A percentile compares a stretch with the other conserved stretches of the same genome.
phyloP scores from a whole-genome alignment of 2,888 invertebrate species.

The Parnassius mnemosyne region DNA sequence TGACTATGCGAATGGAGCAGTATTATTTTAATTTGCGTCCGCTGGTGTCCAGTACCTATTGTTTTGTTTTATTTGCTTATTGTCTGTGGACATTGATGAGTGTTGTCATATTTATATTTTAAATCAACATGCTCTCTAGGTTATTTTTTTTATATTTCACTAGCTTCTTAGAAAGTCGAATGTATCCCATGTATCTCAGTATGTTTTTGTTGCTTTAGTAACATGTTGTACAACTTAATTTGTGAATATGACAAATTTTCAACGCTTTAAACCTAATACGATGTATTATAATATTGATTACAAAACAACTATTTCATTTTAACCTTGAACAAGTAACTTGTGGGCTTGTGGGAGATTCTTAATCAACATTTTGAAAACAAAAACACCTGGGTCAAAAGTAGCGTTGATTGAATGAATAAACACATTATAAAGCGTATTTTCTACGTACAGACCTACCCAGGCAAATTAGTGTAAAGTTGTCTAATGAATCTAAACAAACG shows the following conservation, averaged over 20 bases:
- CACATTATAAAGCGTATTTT: slow-evolving; percentile 10
- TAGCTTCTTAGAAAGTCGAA: slow-evolving; percentile 12
- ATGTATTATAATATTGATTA: slow-evolving; percentile 19
- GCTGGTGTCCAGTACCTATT: slow-evolving; percentile 24
- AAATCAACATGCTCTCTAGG: slow-evolving; percentile 25
- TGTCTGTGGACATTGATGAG: slow-evolving; percentile 24
- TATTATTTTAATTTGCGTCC: slow-evolving; percentile 42
- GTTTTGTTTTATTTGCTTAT: slow-evolving; percentile 26
- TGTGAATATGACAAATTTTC: slow-evolving; percentile 19
- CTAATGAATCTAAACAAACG: slow-evolving; percentile 11
- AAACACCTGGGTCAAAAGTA: background rate
- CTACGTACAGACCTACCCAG: background rate
- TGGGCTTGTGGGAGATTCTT: background rate
- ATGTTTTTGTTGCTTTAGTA: slow-evolving; percentile 8
- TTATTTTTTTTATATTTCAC: slow-evolving; percentile 15
- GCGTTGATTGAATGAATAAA: slow-evolving; percentile 6
- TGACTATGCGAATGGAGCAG: slow-evolving; percentile 41
- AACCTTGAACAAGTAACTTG: background rate
- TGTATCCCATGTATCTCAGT: slow-evolving; percentile 22
- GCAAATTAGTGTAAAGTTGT: background rate
- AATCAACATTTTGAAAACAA: background rate
- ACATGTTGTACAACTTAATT: slow-evolving; percentile 10
- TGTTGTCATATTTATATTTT: slow-evolving; percentile 20
- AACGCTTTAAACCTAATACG: slow-evolving; percentile 22
- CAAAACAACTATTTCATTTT: slow-evolving; percentile 12